A percentile compares a stretch with the other conserved stretches of the same genome.
These are phyloP conservation scores for Mesochorus sp. DNA, from an alignment of 2,888 invertebrate species.

Conservation along the genomic window DNA sequence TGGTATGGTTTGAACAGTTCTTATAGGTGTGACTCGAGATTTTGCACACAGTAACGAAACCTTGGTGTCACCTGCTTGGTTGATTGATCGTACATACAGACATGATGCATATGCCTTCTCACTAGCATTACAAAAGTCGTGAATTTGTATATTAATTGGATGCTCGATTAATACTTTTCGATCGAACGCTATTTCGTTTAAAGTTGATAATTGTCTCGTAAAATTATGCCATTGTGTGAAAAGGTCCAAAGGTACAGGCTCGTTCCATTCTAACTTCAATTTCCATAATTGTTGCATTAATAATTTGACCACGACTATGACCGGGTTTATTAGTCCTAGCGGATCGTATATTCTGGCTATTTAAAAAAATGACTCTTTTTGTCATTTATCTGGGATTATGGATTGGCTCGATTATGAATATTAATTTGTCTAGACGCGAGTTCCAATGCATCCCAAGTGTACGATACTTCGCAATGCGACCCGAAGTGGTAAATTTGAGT, in stretches of 20 bases:
- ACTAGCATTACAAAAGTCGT: slow-evolving; percentile 23
- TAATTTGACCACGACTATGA: too few relatives aligned
- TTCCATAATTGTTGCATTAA: slow-evolving; percentile 6
- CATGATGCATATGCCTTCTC: slow-evolving; percentile 32
- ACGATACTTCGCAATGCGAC: too few relatives aligned
- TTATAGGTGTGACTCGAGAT: slow-evolving; percentile 12
- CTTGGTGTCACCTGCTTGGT: background rate
- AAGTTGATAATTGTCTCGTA: background rate
- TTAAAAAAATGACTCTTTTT: too few relatives aligned
- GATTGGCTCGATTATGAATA: background rate
- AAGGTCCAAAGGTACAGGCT: background rate
- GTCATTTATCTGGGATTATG: too few relatives aligned
- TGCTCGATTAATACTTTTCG: background rate
- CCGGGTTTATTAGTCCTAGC: too few relatives aligned
- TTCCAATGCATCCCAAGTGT: background rate
- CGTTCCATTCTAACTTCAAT: slow-evolving; percentile 20
- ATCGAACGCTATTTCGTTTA: background rate
- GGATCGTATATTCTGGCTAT: too few relatives aligned
- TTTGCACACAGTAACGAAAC: slow-evolving; percentile 10
- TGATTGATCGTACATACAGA: background rate
- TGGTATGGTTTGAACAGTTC: background rate
- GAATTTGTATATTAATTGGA: background rate
- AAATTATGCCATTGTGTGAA: slow-evolving; percentile 6
- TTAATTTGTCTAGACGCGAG: background rate
- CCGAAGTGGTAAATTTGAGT: too few relatives aligned